Conservation (phyloP, 2,888 invertebrate genomes). For the Stratiomys singularior region DNA sequence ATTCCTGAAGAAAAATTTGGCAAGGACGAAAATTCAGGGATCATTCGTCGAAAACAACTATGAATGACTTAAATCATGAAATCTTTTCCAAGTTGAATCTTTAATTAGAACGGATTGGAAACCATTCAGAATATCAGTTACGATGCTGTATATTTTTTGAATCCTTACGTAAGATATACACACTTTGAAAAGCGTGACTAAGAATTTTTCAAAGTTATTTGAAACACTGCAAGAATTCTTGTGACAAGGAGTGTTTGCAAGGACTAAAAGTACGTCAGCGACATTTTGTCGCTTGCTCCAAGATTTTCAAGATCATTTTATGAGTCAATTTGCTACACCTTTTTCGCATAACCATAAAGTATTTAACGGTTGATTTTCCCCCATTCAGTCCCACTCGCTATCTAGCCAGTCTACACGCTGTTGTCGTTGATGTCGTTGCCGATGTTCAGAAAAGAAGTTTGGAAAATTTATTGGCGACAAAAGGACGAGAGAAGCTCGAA, state of each 20-base stretch:
- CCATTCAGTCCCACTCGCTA: background rate
- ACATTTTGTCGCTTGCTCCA: conserved; percentile 40
- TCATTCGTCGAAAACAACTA: no score
- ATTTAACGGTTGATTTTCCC: conserved; percentile 51
- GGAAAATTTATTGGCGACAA: conserved; percentile 46
- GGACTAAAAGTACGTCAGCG: background rate
- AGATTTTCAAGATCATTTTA: conserved; percentile 50
- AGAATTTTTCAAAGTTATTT: background rate
- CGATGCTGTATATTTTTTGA: no score
- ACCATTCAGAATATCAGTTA: no score
- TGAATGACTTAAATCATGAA: no score
- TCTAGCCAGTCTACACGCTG: background rate
- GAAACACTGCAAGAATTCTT: background rate
- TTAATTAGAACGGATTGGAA: no score
- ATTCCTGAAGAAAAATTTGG: background rate
- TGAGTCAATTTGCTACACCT: conserved; percentile 53
- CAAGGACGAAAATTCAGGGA: no score
- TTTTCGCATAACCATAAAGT: conserved; percentile 51
- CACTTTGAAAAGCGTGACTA: background rate
- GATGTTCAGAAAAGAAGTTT: conserved; percentile 20
- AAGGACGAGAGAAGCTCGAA: conserved; percentile 20
- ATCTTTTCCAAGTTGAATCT: background rate
- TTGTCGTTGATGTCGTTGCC: background rate
- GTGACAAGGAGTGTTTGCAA: background rate
- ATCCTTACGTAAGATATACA: background rate